phyloP scores from a whole-genome alignment of 1,140 invertebrate species.

The Hycleus cichorii region DNA sequence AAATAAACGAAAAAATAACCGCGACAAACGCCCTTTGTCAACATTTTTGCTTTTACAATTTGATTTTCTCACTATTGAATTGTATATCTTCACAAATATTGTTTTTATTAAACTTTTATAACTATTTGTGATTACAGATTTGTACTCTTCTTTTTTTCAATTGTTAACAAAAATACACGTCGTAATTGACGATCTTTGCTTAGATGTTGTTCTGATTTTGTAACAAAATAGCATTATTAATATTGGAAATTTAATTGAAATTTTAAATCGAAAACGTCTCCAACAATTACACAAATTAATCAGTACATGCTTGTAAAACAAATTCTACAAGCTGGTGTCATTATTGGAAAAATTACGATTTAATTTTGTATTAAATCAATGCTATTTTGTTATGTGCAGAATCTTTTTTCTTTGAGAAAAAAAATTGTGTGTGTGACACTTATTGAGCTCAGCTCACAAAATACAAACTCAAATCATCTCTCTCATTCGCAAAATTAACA shows the following conservation, averaged over 20 bases:
- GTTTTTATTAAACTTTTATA: constrained; percentile 6
- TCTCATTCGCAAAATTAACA: constrained; percentile 29
- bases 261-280: constrained; percentile 8
- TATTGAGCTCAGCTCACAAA: constrained; percentile 31
- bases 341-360: not conserved
- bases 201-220: constrained; percentile 13
- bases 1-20: no score
- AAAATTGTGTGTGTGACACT: constrained; percentile 23
- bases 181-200: constrained; percentile 30
- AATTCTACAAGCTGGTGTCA: not conserved
- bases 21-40: not conserved
- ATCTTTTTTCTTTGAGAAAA: not conserved
- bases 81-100: constrained; percentile 21
- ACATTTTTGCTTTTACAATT: not conserved
- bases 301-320: constrained; percentile 21
- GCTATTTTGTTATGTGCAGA: constrained; percentile 8
- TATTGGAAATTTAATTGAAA: constrained; percentile 10
- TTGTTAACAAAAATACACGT: constrained; percentile 39
- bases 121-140: constrained; percentile 37
- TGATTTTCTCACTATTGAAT: constrained; percentile 1
- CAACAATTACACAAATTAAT: constrained; percentile 21
- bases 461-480: constrained; percentile 29
- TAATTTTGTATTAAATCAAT: not conserved
- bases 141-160: constrained; percentile 32
- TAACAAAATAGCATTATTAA: constrained; percentile 29